phyloP scores from a whole-genome alignment of 2,888 invertebrate species.

The Lasioglossum figueresi region DNA sequence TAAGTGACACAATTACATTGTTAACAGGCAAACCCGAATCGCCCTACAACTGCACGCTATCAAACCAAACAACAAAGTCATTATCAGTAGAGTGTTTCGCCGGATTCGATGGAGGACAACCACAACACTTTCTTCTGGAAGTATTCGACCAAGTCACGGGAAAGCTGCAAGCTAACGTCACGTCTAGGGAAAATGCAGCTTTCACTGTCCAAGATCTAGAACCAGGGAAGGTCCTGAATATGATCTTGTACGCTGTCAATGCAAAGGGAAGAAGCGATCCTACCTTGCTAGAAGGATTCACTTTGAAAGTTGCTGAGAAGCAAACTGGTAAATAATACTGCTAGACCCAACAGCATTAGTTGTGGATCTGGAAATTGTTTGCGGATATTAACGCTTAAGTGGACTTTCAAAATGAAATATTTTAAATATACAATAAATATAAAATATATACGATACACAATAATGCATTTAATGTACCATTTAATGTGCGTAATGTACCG shows the following conservation, averaged over 20 bases:
- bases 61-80: slow-evolving; percentile 92
- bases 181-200: slow-evolving; percentile 88
- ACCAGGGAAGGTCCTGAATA: slow-evolving; percentile 91
- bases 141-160: slow-evolving; percentile 89
- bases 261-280: slow-evolving; percentile 92
- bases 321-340: slow-evolving; percentile 88
- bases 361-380: neutral
- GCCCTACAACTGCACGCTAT: slow-evolving; percentile 90
- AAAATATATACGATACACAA: too few relatives aligned
- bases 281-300: slow-evolving; percentile 89
- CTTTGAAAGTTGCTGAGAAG: slow-evolving; percentile 90
- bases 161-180: slow-evolving; percentile 88
- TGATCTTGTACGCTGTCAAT: slow-evolving; percentile 93
- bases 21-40: slow-evolving; percentile 89
- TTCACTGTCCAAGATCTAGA: slow-evolving; percentile 92
- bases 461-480: too few relatives aligned
- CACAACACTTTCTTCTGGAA: slow-evolving; percentile 90
- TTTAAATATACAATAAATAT: too few relatives aligned
- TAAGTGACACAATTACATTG: neutral
- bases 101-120: slow-evolving; percentile 92
- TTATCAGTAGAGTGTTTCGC: slow-evolving; percentile 90
- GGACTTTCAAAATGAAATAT: neutral
- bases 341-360: neutral
- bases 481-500: too few relatives aligned
- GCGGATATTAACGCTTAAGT: neutral